These are phyloP conservation scores for Metallyticus violacea DNA, from an alignment of 2,888 invertebrate species.

Conservation along the genomic window DNA sequence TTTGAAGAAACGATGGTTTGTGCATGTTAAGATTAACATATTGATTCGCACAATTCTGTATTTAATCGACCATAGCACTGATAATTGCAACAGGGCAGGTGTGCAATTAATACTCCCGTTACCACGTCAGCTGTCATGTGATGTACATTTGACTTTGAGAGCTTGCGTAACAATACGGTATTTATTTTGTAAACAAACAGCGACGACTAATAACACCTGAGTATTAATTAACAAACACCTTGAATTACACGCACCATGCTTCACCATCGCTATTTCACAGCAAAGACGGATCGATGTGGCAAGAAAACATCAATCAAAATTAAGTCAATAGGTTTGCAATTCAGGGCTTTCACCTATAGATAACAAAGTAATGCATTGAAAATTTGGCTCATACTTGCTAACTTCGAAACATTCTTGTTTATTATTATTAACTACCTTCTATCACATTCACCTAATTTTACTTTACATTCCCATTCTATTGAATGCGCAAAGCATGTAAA, in stretches of 20 bases:
- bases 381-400: neutral
- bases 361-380: neutral
- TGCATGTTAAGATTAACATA: neutral
- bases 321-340: neutral
- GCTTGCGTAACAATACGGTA: neutral
- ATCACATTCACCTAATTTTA: neutral
- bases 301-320: neutral
- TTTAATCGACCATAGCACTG: neutral
- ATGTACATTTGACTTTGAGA: neutral
- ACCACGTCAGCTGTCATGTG: slow-evolving; percentile 7
- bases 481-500: neutral
- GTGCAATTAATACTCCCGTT: neutral
- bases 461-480: neutral
- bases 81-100: neutral
- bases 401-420: neutral
- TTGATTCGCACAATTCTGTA: neutral
- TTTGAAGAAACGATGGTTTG: no score
- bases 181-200: neutral
- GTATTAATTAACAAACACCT: neutral
- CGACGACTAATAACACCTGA: neutral
- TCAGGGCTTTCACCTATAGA: neutral
- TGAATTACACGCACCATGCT: neutral
- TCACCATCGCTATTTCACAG: neutral
- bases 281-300: neutral
- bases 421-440: neutral